Conservation (phyloP, 1,140 invertebrate species). For the Mercenaria mercenaria region DNA sequence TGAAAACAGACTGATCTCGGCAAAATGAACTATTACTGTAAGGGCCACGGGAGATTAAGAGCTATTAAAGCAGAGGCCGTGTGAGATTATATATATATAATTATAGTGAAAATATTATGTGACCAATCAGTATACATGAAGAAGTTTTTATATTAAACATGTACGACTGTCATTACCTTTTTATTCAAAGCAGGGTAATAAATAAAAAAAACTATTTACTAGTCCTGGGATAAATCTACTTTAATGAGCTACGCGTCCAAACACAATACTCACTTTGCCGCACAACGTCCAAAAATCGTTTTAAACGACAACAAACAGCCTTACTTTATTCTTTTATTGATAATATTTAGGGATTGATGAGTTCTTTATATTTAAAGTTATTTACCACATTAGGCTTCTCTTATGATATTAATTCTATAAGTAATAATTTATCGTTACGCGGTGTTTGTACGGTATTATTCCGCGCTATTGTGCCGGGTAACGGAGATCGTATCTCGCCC, state of each 20-base stretch:
- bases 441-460: not conserved
- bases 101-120: too few species aligned
- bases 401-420: constrained; percentile 52
- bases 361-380: constrained; percentile 13
- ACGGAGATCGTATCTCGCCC: constrained; percentile 40
- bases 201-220: not conserved
- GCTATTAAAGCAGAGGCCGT: too few species aligned
- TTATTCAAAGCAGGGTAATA: not conserved
- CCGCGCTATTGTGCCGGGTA: constrained; percentile 4
- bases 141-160: too few species aligned
- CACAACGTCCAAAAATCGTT: not conserved
- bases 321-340: not conserved
- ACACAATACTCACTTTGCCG: not conserved
- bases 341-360: constrained; percentile 14
- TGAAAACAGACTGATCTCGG: too few species aligned
- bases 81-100: too few species aligned
- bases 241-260: constrained; percentile 30
- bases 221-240: constrained; percentile 20
- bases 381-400: not conserved
- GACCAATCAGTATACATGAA: too few species aligned
- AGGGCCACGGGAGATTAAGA: too few species aligned
- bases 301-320: not conserved
- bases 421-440: constrained; percentile 56
- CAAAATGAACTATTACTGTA: too few species aligned
- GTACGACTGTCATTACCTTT: too few species aligned